phyloP scores from a whole-genome alignment of 1,140 invertebrate genomes.

The Formica exsecta region DNA sequence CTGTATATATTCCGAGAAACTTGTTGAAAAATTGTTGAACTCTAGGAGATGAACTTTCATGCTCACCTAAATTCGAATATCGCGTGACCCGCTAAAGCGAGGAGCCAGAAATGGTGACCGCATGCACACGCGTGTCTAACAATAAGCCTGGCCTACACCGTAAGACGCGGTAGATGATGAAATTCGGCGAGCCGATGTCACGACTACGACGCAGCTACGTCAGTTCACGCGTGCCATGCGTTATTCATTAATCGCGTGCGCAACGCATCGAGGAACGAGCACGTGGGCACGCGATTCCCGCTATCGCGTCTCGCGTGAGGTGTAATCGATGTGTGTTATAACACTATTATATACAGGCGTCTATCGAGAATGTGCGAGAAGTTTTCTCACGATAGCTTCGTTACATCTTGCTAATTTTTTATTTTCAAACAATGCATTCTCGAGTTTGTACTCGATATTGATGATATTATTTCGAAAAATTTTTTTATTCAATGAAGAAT shows the following conservation, averaged over 20 bases:
- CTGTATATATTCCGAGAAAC: too few relatives aligned
- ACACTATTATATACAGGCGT: not conserved
- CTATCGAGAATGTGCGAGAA: not conserved
- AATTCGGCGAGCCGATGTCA: conserved; percentile 47
- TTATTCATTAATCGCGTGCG: conserved; percentile 19
- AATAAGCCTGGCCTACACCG: conserved; percentile 45
- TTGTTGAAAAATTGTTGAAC: too few relatives aligned
- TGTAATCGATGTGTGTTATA: not conserved
- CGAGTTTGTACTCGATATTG: not conserved
- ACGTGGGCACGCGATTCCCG: not conserved
- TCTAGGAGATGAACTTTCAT: not conserved
- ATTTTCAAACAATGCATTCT: too few relatives aligned
- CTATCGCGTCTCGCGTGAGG: not conserved
- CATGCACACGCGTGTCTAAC: conserved; percentile 35
- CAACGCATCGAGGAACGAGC: not conserved
- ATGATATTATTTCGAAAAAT: not conserved
- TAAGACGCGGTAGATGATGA: conserved; percentile 31
- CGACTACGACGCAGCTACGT: not conserved
- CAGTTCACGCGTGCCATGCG: not conserved
- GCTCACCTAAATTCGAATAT: conserved; percentile 52
- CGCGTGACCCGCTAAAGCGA: conserved; percentile 21
- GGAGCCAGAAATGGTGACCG: conserved; percentile 49
- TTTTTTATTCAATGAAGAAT: not conserved
- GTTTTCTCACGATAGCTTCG: not conserved
- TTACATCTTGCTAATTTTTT: not conserved